A percentile compares a stretch with the other conserved stretches of the same genome.
Evolutionary conservation across 2,888 invertebrate species (phyloP).

Genomic region (Strigamia maritima): DNA sequence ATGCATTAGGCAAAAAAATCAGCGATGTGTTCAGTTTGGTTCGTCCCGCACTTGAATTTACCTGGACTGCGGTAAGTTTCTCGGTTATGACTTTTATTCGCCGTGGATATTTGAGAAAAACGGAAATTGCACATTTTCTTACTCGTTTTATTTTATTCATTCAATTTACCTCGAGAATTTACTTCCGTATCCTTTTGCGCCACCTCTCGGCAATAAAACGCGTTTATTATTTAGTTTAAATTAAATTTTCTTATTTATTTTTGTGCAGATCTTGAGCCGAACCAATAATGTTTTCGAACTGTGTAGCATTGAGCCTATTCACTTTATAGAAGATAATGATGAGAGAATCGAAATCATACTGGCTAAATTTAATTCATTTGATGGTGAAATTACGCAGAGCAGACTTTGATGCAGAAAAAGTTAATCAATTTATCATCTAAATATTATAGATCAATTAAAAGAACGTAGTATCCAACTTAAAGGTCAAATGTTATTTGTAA

Average conservation of each 20-base stretch:
- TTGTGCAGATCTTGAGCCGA: constrained; percentile 77
- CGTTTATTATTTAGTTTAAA: not conserved
- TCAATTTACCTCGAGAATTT: no score
- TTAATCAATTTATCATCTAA: no score
- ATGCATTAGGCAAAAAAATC: constrained; percentile 81
- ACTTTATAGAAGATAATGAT: not conserved
- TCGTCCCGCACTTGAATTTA: constrained; percentile 87
- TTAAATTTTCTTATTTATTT: not conserved
- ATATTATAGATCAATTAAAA: not conserved
- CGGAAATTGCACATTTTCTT: not conserved
- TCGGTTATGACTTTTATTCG: not conserved
- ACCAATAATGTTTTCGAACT: constrained; percentile 97
- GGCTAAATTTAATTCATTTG: not conserved
- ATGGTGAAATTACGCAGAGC: not conserved
- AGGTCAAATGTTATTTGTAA: constrained; percentile 98
- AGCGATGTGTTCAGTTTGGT: constrained; percentile 88
- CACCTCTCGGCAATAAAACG: no score
- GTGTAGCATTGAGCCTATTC: constrained; percentile 81
- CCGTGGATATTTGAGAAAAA: not conserved
- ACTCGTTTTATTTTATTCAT: not conserved
- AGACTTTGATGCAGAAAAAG: not conserved
- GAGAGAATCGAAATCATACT: not conserved
- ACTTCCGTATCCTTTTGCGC: no score
- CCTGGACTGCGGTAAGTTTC: constrained; percentile 84
- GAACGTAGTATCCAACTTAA: constrained; percentile 58